These are phyloP conservation scores for Paraescarpia echinospica DNA, from an alignment of 1,140 invertebrate genomes.

Conservation along the genomic window DNA sequence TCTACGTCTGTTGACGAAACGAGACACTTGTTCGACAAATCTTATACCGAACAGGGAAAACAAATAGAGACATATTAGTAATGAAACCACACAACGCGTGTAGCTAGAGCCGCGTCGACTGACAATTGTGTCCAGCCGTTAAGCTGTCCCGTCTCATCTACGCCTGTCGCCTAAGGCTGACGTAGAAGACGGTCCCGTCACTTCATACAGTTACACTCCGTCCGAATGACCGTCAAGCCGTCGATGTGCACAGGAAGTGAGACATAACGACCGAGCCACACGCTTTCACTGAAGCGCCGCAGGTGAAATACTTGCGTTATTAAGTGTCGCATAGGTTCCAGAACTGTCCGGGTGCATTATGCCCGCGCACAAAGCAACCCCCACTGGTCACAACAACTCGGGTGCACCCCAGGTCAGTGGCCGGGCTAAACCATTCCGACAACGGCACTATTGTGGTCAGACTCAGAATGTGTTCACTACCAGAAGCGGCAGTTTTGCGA, in stretches of 20 bases:
- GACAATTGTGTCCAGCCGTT: not conserved
- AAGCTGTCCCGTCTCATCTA: no score
- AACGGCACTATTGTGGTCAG: not conserved
- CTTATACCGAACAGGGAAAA: not conserved
- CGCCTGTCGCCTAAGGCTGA: no score
- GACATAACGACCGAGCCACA: not conserved
- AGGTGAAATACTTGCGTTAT: not conserved
- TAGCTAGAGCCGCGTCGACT: not conserved
- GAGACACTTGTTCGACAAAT: not conserved
- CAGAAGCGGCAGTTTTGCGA: not conserved
- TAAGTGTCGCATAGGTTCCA: not conserved
- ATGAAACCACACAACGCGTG: not conserved
- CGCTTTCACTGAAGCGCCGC: not conserved
- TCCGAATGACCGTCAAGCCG: not conserved
- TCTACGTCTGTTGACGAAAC: not conserved
- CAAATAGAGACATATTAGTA: not conserved
- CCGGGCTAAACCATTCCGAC: not conserved
- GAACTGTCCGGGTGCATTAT: not conserved
- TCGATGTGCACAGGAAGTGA: not conserved
- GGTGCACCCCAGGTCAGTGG: not conserved
- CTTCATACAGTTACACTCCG: not conserved
- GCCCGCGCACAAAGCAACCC: not conserved
- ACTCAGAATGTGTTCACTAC: not conserved
- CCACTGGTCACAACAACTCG: conserved; percentile 3
- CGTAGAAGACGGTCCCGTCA: not conserved